Evolutionary conservation across 2,113 vertebrate genomes (phyloP), one percentile per base, ranked within the genome.

Genomic region (Chlorodrepanis virens): DNA sequence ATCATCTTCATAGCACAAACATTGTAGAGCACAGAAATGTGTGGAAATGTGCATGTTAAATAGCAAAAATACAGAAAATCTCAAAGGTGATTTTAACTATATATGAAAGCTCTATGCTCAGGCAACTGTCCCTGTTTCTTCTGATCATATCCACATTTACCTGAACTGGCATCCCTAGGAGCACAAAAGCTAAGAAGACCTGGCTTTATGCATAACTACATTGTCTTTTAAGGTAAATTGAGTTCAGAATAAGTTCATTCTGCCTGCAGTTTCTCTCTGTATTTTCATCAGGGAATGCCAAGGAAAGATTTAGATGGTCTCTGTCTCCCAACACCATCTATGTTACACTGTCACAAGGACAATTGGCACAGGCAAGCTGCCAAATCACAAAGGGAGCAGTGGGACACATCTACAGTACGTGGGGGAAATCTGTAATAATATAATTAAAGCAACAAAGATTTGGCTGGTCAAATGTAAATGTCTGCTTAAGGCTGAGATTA

Each of bases 401-500:
- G 78, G 52, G 84, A 90, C 49, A 40, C 24, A 76, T 93, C 37
- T 94, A 49, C 13, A 71, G 33, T 37, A 76, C 1, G 1, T 85
- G 79, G 28, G 63, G 67, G 35, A 85, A 96, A 95, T 85, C 82
- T 57, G 53, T 87, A 85, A 76, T 87, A 94, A 88, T 49, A 76
- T 61, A 90, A 91, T 93, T 79, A 91, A 90, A 88, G 50, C 31
- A 68, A 69, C 22, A 18, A 56, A 25, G 14, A 93, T 65, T 65
- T 7, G 1, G 15, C 25, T 76, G 90, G 70, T 92, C 90, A 90
- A 88, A 93, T 61, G 67, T 71, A 93, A 89, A 93, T 87, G 82
- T 85, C 78, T 76, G 11, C 57, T 85, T 88, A 61, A 85, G 45
- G 59, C 59, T 65, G 45, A 90, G 74, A 97, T 92, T 79, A 91